A percentile compares a stretch with the other conserved stretches of the same genome.
These are phyloP conservation scores for Clarias fuscus DNA, from an alignment of 2,797 vertebrate species.

Conservation along the genomic window DNA sequence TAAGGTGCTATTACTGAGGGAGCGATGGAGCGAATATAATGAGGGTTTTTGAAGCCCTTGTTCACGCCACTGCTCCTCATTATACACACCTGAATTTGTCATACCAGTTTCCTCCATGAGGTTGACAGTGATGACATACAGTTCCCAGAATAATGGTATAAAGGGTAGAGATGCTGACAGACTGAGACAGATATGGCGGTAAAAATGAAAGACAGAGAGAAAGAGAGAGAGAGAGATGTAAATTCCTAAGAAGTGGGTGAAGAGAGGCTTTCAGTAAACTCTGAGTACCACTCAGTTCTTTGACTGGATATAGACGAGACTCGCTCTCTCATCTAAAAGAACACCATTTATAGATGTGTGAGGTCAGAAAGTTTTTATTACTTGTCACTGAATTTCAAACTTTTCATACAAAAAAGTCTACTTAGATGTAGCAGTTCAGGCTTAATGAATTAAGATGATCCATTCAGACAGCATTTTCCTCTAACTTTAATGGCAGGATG, in stretches of 20 bases:
- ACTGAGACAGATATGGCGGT: neutral
- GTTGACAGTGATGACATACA: slow-evolving; percentile 3
- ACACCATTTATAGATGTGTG: slow-evolving; percentile 12
- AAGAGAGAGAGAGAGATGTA: neutral
- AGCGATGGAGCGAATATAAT: slow-evolving; percentile 19
- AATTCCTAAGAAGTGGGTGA: neutral
- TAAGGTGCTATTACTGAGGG: slow-evolving; percentile 6
- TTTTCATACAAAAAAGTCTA: neutral
- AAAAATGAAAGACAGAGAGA: neutral
- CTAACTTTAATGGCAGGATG: neutral
- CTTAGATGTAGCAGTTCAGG: neutral
- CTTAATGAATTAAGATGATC: neutral
- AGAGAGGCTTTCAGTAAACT: neutral
- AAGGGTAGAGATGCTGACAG: neutral
- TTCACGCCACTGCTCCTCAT: neutral
- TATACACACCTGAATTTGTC: slow-evolving; percentile 1
- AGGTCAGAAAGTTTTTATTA: neutral
- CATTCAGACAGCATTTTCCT: neutral
- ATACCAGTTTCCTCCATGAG: neutral
- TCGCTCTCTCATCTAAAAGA: neutral
- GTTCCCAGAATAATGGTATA: slow-evolving; percentile 34
- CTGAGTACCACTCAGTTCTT: neutral
- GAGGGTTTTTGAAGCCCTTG: slow-evolving; percentile 2
- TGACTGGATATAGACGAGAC: slow-evolving; percentile 7
- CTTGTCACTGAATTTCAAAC: neutral